Percentiles rank a stretch among this genome's conserved stretches.
These are phyloP conservation scores for Dexiosoma caninum DNA, from an alignment of 2,888 invertebrate species.

Conservation along the genomic window DNA sequence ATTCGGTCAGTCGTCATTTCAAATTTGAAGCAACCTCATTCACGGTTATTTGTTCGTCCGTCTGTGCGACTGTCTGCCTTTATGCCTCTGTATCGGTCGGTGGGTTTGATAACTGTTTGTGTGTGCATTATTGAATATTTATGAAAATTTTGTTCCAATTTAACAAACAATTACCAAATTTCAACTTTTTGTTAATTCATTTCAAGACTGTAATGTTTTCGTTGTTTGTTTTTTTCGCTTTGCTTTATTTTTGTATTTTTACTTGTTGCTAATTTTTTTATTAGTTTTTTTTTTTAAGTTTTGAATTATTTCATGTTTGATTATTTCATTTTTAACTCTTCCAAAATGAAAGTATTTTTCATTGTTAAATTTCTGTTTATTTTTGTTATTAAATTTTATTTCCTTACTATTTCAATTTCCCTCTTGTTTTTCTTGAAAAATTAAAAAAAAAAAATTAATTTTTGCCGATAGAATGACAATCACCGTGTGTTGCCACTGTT, in stretches of 20 bases:
- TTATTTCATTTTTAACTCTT: slow-evolving; percentile 43
- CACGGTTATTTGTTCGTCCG: slow-evolving; percentile 20
- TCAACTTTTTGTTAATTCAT: slow-evolving; percentile 47
- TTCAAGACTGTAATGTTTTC: slow-evolving; percentile 52
- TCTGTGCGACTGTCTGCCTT: background rate
- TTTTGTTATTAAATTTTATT: slow-evolving; percentile 18
- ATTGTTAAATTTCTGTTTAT: background rate
- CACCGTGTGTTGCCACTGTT: no score
- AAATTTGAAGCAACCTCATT: slow-evolving; percentile 46
- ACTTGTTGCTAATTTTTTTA: background rate
- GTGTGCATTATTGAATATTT: slow-evolving; percentile 47
- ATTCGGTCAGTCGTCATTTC: slow-evolving; percentile 7
- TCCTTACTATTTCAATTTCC: slow-evolving; percentile 23
- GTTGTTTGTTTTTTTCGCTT: background rate
- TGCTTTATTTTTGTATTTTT: background rate
- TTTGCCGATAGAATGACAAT: no score
- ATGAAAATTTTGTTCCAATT: slow-evolving; percentile 59
- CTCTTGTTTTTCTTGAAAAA: no score
- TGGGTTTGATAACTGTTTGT: slow-evolving; percentile 16
- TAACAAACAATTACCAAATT: slow-evolving; percentile 56
- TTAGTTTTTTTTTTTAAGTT: background rate
- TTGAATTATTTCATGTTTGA: slow-evolving; percentile 20
- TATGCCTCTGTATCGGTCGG: no score
- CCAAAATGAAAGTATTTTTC: slow-evolving; percentile 37
- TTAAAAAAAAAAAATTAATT: no score